Evolutionary conservation across 2,113 vertebrate genomes (phyloP), one percentile per base, ranked within the genome.

Genomic region (Dermatemys mawii): DNA sequence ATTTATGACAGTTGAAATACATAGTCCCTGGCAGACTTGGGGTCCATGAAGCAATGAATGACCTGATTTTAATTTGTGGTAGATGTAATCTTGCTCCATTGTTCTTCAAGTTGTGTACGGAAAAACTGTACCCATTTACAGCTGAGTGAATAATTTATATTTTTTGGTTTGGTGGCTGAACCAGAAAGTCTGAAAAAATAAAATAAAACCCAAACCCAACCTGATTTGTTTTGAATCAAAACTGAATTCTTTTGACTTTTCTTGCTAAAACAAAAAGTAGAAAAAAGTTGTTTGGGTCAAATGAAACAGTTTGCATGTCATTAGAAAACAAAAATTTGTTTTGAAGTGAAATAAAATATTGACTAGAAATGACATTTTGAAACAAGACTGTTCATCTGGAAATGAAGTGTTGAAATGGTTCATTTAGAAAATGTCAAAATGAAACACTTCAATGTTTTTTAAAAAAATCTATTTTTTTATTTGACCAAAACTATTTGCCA

Each of bases 51-150:
- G 67, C 83, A 93, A 67, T 75, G 93, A 95, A 86, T 55, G 57
- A 41, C 49, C 22, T 90, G 81, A 88, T 93, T 97, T 96, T 96
- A 32, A 27, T 94, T 93, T 92, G 78, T 55, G 41, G 87, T 92
- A 82, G 91, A 88, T 75, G 89, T 29, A 94, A 94, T 70, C 81
- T 94, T 81, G 81, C 95, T 97, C 90, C 93, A 94, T 97, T 96
- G 96, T 96, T 97, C 91, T 96, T 78, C 51, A 84, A 27, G 55
- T 57, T 93, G 78, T 92, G 90, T 78, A 95, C 90, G 94, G 91
- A n/a, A 95, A 86, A 96, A 94, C 93, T 89, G 78, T 90, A 29
- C 49, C 53, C 27, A 70, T 11, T 4, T 70, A 38, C n/a, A 70
- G n/a, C n/a, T 38, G n/a, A 70, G 32, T 38, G n/a, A 38, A 22